These are phyloP conservation scores for Phasianus colchicus DNA, from an alignment of 2,113 vertebrate species.

Conservation along the genomic window DNA sequence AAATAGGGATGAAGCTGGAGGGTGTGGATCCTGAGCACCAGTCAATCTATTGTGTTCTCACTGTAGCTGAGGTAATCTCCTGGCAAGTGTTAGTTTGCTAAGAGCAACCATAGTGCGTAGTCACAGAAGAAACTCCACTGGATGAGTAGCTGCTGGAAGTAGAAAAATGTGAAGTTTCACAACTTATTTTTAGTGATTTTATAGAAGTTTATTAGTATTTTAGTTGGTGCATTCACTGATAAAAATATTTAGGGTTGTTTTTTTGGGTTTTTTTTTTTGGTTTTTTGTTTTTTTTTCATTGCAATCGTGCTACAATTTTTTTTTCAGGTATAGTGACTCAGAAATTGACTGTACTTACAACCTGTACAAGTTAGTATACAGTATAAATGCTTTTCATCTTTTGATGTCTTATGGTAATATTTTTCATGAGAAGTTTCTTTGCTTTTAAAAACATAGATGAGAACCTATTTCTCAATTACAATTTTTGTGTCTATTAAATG, in stretches of 20 bases:
- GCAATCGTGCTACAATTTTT: background rate
- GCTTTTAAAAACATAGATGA: background rate
- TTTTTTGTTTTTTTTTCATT: background rate
- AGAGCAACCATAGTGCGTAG: rapidly evolving
- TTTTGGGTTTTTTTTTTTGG: no score
- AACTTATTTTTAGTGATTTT: background rate
- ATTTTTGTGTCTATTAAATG: background rate
- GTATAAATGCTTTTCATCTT: background rate
- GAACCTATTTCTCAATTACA: background rate
- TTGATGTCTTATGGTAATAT: background rate
- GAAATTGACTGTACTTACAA: background rate
- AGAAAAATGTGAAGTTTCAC: background rate
- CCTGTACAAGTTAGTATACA: background rate
- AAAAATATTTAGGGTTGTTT: background rate
- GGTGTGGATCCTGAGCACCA: constrained; percentile 95
- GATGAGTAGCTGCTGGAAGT: background rate
- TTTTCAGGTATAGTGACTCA: background rate
- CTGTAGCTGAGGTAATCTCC: constrained; percentile 88
- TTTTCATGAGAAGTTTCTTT: background rate
- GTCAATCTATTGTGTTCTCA: constrained; percentile 94
- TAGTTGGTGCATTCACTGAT: background rate
- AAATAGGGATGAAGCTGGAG: constrained; percentile 96
- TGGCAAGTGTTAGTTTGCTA: background rate
- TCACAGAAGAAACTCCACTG: background rate
- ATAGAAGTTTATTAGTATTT: background rate